phyloP scores from a whole-genome alignment of 2,797 vertebrate species.

The Sus cebifrons region DNA sequence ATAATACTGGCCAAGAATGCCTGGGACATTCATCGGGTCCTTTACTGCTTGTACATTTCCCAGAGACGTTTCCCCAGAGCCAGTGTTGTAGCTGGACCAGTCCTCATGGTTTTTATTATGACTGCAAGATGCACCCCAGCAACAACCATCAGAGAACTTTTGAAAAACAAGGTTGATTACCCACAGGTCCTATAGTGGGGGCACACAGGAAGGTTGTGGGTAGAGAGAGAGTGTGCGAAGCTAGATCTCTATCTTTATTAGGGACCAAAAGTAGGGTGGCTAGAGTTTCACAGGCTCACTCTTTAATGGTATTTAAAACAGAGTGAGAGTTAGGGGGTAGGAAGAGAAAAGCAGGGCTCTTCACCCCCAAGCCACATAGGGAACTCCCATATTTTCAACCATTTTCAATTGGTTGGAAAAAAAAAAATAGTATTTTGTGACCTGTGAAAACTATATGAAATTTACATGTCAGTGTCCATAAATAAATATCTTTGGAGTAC shows the following conservation, averaged over 20 bases:
- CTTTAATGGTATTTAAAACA: background rate
- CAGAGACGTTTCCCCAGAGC: background rate
- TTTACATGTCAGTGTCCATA: conserved; percentile 4
- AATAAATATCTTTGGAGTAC: conserved; percentile 1
- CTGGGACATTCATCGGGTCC: background rate
- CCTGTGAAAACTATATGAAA: background rate
- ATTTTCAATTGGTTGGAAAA: background rate
- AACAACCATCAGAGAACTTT: background rate
- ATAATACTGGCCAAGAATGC: background rate
- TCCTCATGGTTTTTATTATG: background rate
- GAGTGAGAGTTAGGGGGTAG: background rate
- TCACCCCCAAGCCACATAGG: no score
- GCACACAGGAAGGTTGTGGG: background rate
- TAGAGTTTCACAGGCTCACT: background rate
- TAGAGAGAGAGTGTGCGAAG: background rate
- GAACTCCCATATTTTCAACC: background rate
- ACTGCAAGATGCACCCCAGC: background rate
- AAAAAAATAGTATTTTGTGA: conserved; percentile 42
- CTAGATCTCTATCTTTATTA: background rate
- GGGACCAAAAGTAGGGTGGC: background rate
- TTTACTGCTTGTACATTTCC: background rate
- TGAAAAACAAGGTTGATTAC: background rate
- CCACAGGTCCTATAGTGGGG: background rate
- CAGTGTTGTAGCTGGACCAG: background rate
- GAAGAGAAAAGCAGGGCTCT: background rate